Conservation (phyloP, 1,140 invertebrate genomes). For the Drosophila bocqueti region DNA sequence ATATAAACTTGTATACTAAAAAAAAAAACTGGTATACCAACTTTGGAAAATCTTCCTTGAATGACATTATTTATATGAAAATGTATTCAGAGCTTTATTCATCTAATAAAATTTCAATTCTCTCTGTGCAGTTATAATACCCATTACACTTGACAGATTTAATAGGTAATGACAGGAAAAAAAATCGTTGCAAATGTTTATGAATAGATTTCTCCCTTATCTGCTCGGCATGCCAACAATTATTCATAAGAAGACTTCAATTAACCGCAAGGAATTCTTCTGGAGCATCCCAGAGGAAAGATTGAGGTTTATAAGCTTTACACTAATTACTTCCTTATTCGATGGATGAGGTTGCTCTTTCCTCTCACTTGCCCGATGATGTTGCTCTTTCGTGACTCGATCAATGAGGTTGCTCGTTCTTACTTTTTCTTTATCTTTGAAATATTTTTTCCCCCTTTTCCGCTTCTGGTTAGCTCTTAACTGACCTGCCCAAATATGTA, state of each 20-base stretch:
- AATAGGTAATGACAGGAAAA: background rate
- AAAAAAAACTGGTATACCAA: no score
- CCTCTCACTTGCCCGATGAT: background rate
- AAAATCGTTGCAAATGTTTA: conserved; percentile 5
- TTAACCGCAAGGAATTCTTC: conserved; percentile 24
- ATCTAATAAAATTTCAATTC: background rate
- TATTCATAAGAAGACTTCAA: conserved; percentile 2
- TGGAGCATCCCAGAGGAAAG: conserved; percentile 11
- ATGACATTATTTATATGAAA: no score
- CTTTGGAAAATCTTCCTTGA: no score
- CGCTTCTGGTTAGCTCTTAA: conserved; percentile 23
- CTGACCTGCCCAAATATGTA: conserved; percentile 44
- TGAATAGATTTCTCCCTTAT: conserved; percentile 2
- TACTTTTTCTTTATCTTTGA: background rate
- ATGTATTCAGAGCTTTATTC: background rate
- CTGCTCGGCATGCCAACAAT: conserved; percentile 3
- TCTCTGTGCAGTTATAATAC: background rate
- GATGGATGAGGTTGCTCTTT: background rate
- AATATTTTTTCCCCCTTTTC: background rate
- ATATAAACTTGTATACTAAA: no score
- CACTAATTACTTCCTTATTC: conserved; percentile 25
- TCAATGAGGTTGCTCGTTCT: conserved; percentile 1
- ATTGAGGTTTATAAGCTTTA: conserved; percentile 5
- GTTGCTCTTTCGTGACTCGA: background rate
- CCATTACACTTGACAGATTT: background rate